Percentiles rank a stretch among this genome's conserved stretches.
Conservation (phyloP, 2,113 vertebrate genomes). For the Oryzias curvinotus region DNA sequence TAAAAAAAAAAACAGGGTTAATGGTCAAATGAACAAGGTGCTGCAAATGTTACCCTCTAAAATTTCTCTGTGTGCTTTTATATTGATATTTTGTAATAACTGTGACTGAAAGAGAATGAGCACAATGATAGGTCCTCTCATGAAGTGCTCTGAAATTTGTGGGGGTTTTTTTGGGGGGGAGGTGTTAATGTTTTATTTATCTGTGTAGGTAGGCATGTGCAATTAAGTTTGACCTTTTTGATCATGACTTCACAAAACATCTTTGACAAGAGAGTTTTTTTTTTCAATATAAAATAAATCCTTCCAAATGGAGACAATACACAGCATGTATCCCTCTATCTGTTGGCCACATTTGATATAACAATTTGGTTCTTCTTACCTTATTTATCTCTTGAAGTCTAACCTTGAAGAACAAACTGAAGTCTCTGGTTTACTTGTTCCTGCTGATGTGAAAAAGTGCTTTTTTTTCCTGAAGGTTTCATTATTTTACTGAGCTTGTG, state of each 20-base stretch:
- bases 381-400: slow-evolving; percentile 58
- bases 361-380: slow-evolving; percentile 51
- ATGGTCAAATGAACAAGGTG: slow-evolving; percentile 10
- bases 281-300: slow-evolving; percentile 63
- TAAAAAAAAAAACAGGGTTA: slow-evolving; percentile 1
- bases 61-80: slow-evolving; percentile 4
- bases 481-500: slow-evolving; percentile 61
- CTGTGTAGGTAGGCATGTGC: slow-evolving; percentile 24
- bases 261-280: slow-evolving; percentile 12
- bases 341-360: slow-evolving; percentile 24
- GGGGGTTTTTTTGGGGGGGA: slow-evolving; percentile 21
- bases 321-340: slow-evolving; percentile 32
- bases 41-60: slow-evolving; percentile 28
- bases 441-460: slow-evolving; percentile 56
- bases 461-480: slow-evolving; percentile 51
- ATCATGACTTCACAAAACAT: slow-evolving; percentile 21
- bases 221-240: slow-evolving; percentile 33
- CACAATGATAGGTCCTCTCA: slow-evolving; percentile 35
- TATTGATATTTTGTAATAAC: slow-evolving; percentile 11
- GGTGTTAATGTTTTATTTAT: slow-evolving; percentile 68
- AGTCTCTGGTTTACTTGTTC: slow-evolving; percentile 27
- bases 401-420: slow-evolving; percentile 50
- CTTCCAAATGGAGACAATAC: slow-evolving; percentile 31
- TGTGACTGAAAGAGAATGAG: slow-evolving; percentile 20
- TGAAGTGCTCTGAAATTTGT: slow-evolving; percentile 28